These are phyloP conservation scores for Samia ricini DNA, from an alignment of 1,140 invertebrate genomes.

Conservation along the genomic window DNA sequence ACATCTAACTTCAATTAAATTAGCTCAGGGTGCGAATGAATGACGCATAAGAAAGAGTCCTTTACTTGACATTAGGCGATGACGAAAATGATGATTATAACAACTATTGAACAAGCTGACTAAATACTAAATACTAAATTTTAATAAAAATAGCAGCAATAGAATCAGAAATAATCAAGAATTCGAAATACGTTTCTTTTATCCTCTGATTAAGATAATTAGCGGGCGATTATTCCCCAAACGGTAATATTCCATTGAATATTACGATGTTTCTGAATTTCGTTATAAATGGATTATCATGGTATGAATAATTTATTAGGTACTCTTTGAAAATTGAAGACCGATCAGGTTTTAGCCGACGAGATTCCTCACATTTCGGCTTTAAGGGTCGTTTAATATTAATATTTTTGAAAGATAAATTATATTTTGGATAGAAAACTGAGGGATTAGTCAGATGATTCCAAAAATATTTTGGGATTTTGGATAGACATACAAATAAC, in stretches of 20 bases:
- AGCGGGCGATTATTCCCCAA: neutral
- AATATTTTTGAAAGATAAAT: neutral
- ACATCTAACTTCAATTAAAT: too few relatives aligned
- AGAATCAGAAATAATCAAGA: neutral
- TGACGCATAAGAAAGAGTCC: too few relatives aligned
- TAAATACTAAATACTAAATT: too few relatives aligned
- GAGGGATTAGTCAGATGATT: neutral
- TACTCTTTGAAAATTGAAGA: neutral
- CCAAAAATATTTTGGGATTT: neutral
- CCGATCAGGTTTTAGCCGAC: neutral
- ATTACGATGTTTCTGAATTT: conserved; percentile 2
- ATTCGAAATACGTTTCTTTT: neutral
- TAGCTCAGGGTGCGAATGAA: too few relatives aligned
- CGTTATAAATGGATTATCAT: neutral
- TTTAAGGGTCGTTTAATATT: neutral
- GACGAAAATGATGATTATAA: too few relatives aligned
- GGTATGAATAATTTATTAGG: conserved; percentile 6
- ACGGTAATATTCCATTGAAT: conserved; percentile 1
- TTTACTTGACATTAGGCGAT: too few relatives aligned
- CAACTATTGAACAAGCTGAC: too few relatives aligned
- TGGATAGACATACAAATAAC: neutral
- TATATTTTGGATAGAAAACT: neutral
- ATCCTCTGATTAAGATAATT: neutral
- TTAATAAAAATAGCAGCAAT: neutral
- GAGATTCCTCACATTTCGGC: neutral